phyloP scores from a whole-genome alignment of 2,888 invertebrate species.

The Ormyrus labotus region DNA sequence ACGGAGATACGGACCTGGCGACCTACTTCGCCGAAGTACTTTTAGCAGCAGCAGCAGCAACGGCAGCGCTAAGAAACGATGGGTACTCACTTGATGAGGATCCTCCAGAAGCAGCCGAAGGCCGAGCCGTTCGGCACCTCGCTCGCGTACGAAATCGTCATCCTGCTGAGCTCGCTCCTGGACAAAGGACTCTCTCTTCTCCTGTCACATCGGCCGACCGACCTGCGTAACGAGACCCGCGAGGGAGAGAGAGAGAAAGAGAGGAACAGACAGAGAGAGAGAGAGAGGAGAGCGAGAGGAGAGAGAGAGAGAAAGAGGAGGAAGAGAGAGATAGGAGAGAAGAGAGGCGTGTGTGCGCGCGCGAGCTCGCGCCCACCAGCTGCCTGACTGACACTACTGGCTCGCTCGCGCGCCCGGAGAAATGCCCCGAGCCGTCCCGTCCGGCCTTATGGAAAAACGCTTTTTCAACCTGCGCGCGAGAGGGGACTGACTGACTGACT shows the following conservation, averaged over 20 bases:
- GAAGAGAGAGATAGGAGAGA: too few species aligned
- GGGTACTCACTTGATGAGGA: conserved; percentile 88
- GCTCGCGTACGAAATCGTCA: conserved; percentile 94
- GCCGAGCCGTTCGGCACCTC: conserved; percentile 94
- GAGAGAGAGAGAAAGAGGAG: too few species aligned
- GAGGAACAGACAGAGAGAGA: too few species aligned
- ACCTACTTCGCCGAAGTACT: conserved; percentile 16
- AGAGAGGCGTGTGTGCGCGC: conserved; percentile 35
- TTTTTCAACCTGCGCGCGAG: too few species aligned
- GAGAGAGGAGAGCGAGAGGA: too few species aligned
- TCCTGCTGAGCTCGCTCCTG: conserved; percentile 71
- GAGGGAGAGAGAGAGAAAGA: too few species aligned
- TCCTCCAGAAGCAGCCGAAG: conserved; percentile 95
- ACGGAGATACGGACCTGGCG: not conserved
- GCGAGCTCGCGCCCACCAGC: conserved; percentile 69
- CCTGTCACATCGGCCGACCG: not conserved
- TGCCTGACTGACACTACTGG: conserved; percentile 61
- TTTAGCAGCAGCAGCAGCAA: not conserved
- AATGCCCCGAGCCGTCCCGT: conserved; percentile 60
- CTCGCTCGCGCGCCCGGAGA: conserved; percentile 49
- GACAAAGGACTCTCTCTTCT: conserved; percentile 52
- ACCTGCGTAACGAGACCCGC: too few species aligned
- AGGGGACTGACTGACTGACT: too few species aligned
- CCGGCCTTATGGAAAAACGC: too few species aligned
- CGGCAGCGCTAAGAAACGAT: not conserved